These are phyloP conservation scores for Galaxias olidus DNA, from an alignment of 2,797 vertebrate genomes.

Conservation along the genomic window DNA sequence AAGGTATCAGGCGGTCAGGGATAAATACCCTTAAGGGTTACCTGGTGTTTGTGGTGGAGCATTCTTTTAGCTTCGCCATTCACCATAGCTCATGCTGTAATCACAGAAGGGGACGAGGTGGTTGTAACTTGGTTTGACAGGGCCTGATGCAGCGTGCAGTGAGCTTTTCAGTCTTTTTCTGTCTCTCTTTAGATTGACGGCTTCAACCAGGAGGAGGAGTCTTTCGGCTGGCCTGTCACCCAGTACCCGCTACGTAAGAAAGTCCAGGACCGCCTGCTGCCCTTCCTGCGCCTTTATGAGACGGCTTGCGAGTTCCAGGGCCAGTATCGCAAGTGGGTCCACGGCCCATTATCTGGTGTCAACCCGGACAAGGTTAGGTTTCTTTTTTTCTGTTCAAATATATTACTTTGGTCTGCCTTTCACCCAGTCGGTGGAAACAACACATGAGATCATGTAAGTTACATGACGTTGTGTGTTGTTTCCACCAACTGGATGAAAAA, in stretches of 20 bases:
- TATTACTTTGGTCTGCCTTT: background rate
- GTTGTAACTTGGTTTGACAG: too few relatives aligned
- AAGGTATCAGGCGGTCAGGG: slow-evolving; percentile 69
- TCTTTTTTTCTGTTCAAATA: slow-evolving; percentile 1
- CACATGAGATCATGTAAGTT: too few relatives aligned
- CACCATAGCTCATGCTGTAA: too few relatives aligned
- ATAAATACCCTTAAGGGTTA: too few relatives aligned
- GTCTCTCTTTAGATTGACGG: slow-evolving; percentile 76
- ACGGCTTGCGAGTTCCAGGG: slow-evolving; percentile 75
- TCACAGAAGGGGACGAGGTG: too few relatives aligned
- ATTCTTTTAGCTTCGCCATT: too few relatives aligned
- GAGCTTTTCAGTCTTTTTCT: background rate
- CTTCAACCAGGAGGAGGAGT: slow-evolving; percentile 86
- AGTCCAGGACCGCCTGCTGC: slow-evolving; percentile 78
- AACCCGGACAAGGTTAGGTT: slow-evolving; percentile 82
- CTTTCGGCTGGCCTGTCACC: slow-evolving; percentile 80
- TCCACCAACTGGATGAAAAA: too few relatives aligned
- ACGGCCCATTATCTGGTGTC: slow-evolving; percentile 77
- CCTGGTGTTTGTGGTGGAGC: too few relatives aligned
- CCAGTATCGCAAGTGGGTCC: slow-evolving; percentile 76
- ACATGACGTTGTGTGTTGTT: background rate
- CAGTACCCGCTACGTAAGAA: slow-evolving; percentile 83
- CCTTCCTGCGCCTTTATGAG: slow-evolving; percentile 84
- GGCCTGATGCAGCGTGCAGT: too few relatives aligned
- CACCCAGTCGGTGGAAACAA: too few relatives aligned